Evolutionary conservation across 1,140 invertebrate genomes (phyloP), one percentile per base, ranked within the genome.

Genomic region (Xylocopa sonorina): DNA sequence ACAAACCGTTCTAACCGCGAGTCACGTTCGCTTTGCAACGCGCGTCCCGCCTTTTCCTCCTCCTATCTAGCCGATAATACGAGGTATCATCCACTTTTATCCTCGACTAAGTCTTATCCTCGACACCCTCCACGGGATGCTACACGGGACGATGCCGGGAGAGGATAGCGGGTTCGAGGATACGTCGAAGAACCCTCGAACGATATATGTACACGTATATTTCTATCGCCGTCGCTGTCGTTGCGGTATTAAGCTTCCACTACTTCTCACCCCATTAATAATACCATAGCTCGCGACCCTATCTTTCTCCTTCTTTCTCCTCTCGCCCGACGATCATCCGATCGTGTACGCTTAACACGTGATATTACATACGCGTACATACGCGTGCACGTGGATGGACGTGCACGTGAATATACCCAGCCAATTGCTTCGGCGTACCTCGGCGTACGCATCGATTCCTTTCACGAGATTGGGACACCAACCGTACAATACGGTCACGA

Each of bases 131-230:
- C n/a, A n/a, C n/a, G n/a, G n/a, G n/a, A n/a, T n/a, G n/a, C n/a
- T n/a, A n/a, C n/a, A n/a, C n/a, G n/a, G n/a, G n/a, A n/a, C n/a
- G n/a, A n/a, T 1, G 48, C 21, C 12, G 38, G 29, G 55, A 46
- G n/a, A 41, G 67, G 24, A 64, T n/a, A 43, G n/a, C 0, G 53
- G 29, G 67, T 83, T 83, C 41, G 74, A 76, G 81, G 58, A 63
- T 50, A 50, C 69, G 80, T 87, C 83, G 71, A 86, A 78, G 80
- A 69, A 82, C 58, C 78, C 64, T 83, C n/a, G 84, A 53, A 87
- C 87, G 87, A 89, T 88, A 82, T 87, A 89, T 86, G 84, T 51
- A 62, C 78, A 87, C 84, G 87, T 80, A 88, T 89, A 87, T 89
- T 89, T 88, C 76, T 87, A 71, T 85, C 73, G 72, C 87, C 87